Evolutionary conservation across 2,888 invertebrate species (phyloP).

Genomic region (Hemicrepidius hirtus): DNA sequence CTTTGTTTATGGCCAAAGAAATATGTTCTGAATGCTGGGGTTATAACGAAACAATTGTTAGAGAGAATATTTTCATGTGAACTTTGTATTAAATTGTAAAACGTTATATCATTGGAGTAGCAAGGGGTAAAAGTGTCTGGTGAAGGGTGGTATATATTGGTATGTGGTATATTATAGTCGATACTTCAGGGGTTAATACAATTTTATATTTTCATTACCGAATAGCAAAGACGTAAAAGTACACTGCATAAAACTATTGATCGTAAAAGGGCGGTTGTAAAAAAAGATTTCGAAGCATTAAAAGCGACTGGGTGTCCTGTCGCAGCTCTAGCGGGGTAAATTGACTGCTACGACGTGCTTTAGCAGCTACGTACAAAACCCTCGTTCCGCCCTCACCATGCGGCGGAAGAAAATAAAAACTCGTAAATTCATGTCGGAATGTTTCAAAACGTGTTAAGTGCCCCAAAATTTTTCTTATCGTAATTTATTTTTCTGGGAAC

Average conservation of each 20-base stretch:
- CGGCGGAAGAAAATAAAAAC: constrained; percentile 40
- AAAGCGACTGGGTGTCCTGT: constrained; percentile 44
- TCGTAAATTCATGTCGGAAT: constrained; percentile 43
- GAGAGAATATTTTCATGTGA: constrained; percentile 24
- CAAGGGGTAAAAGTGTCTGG: no score
- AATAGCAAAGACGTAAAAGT: constrained; percentile 15
- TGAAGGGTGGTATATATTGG: background rate
- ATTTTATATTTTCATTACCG: constrained; percentile 18
- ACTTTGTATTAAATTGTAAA: no score
- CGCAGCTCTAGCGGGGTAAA: constrained; percentile 43
- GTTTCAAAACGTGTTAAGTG: constrained; percentile 44
- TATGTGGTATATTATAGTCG: constrained; percentile 7
- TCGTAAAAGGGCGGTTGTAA: constrained; percentile 18
- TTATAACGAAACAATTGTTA: no score
- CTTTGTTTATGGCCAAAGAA: no score
- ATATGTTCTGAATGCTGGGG: no score
- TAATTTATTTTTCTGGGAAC: constrained; percentile 24
- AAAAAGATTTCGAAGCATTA: constrained; percentile 52
- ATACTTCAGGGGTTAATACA: constrained; percentile 4
- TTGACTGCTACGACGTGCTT: constrained; percentile 53
- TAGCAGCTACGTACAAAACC: constrained; percentile 27
- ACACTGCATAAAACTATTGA: constrained; percentile 24
- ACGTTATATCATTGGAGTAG: no score
- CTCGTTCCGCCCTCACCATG: constrained; percentile 22
- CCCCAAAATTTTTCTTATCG: constrained; percentile 26